Evolutionary conservation across 2,888 invertebrate species (phyloP).

Genomic region (Euplexia lucipara): DNA sequence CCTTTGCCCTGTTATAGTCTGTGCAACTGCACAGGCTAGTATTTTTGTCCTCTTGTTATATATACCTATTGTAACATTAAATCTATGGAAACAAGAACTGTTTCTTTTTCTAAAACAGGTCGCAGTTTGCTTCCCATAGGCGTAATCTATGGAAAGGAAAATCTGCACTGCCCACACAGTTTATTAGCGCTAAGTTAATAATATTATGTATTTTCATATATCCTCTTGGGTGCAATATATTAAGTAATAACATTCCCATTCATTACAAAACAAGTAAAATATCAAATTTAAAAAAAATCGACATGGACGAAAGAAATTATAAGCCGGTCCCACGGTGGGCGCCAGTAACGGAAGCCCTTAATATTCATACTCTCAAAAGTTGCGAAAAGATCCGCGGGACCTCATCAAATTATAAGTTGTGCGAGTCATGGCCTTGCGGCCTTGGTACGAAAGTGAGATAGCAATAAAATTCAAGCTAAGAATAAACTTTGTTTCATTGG

Average conservation of each 20-base stretch:
- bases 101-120: neutral
- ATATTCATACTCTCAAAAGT: constrained; percentile 84
- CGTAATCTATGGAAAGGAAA: too few relatives aligned
- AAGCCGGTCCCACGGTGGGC: constrained; percentile 75
- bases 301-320: constrained; percentile 49
- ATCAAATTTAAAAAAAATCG: constrained; percentile 27
- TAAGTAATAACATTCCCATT: too few relatives aligned
- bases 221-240: neutral
- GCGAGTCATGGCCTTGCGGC: constrained; percentile 72
- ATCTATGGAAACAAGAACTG: neutral
- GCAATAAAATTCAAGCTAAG: constrained; percentile 16
- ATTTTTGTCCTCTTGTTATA: too few relatives aligned
- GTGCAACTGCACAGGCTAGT: too few relatives aligned
- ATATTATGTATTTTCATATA: neutral
- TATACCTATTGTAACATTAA: neutral
- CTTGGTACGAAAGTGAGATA: constrained; percentile 52
- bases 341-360: constrained; percentile 80
- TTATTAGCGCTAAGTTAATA: neutral
- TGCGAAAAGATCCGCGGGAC: constrained; percentile 74
- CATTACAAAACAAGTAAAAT: constrained; percentile 12
- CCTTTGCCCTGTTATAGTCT: too few relatives aligned
- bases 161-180: neutral
- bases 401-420: constrained; percentile 85
- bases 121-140: neutral
- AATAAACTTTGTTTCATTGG: neutral